Base-by-base conservation (phyloP, 2,888 invertebrate species). In the Drosophila incognita region DNA sequence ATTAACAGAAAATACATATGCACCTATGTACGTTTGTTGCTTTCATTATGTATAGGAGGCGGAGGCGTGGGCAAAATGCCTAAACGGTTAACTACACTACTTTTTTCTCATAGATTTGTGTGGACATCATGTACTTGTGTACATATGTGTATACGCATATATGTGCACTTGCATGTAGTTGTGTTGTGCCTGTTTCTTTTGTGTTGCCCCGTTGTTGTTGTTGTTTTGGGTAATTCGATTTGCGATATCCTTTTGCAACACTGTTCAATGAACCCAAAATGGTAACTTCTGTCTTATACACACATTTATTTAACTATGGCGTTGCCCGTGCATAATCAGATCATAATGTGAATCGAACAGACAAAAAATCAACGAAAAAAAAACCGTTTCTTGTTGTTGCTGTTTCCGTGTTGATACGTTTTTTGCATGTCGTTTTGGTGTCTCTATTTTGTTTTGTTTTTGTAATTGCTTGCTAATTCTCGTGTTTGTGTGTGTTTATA, bases 1-100 rank as follows among this genome's bases (percentile, higher is more conserved):
- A 83, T 87, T 89, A 85, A 85, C 90, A 90, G 87, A 77, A 89
- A 90, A 89, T 60, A 75, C 75, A 75, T 74, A 72, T 74, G 54
- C 35, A 57, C 56, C 13, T 83, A 89, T 71, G 69, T 79, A 67
- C 85, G 61, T 69, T 51, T 70, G 54, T 74, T 62, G 40, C 51
- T 54, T 54, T 68, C 42, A 51, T 51, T 53, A 40, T 58, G 64
- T 68, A 46, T 60, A 35, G 33, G 64, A 54, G 27, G 49, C 24
- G 24, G 27, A 35, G 59, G 62, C 67, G 48, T 69, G 60, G 58
- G 78, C 53, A 66, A 56, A 73, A 78, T 53, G 53, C 75, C 58
- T 11, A 58, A 29, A 62, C 62, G 52, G 59, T 79, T 63, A 46
- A 67, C 42, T 69, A 52, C 53, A 72, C 68, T 54, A 29, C 49